Evolutionary conservation across 2,113 vertebrate species (phyloP).

Genomic region (Epinephelus lanceolatus): DNA sequence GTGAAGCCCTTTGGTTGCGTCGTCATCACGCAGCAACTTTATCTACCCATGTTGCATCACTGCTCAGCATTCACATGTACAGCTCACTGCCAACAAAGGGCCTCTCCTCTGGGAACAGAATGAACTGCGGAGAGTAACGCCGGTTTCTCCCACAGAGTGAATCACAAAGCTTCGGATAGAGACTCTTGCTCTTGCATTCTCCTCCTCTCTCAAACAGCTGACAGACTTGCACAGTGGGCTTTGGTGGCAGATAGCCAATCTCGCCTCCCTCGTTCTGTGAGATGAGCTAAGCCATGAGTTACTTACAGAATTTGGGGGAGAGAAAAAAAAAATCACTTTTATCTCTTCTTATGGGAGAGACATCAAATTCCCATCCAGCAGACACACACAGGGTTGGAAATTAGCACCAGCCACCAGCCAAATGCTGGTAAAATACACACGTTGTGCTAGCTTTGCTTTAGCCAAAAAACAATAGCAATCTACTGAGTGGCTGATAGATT

Average conservation of each 20-base stretch:
- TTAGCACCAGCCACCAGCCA: no score
- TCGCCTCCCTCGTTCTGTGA: slow-evolving; percentile 38
- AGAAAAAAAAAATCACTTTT: neutral
- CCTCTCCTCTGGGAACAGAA: slow-evolving; percentile 47
- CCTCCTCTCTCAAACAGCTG: slow-evolving; percentile 64
- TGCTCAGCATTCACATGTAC: slow-evolving; percentile 59
- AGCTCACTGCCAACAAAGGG: slow-evolving; percentile 32
- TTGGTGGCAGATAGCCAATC: slow-evolving; percentile 43
- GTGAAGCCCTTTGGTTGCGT: slow-evolving; percentile 58
- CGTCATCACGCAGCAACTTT: slow-evolving; percentile 57
- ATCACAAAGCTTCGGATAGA: slow-evolving; percentile 50
- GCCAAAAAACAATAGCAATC: no score
- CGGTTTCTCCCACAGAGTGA: slow-evolving; percentile 64
- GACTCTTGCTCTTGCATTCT: slow-evolving; percentile 21
- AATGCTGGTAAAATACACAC: no score
- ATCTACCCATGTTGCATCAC: slow-evolving; percentile 71
- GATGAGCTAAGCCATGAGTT: slow-evolving; percentile 35
- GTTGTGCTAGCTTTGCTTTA: no score
- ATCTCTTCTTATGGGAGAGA: neutral
- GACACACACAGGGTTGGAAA: neutral
- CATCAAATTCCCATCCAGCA: neutral
- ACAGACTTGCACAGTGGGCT: slow-evolving; percentile 62
- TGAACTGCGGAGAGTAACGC: slow-evolving; percentile 19
- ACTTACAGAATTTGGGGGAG: slow-evolving; percentile 4
- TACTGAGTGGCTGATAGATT: no score